Percentiles rank a stretch among this genome's conserved stretches.
Evolutionary conservation across 2,797 vertebrate species (phyloP).

Genomic region (Neosilurus hyrtlii): DNA sequence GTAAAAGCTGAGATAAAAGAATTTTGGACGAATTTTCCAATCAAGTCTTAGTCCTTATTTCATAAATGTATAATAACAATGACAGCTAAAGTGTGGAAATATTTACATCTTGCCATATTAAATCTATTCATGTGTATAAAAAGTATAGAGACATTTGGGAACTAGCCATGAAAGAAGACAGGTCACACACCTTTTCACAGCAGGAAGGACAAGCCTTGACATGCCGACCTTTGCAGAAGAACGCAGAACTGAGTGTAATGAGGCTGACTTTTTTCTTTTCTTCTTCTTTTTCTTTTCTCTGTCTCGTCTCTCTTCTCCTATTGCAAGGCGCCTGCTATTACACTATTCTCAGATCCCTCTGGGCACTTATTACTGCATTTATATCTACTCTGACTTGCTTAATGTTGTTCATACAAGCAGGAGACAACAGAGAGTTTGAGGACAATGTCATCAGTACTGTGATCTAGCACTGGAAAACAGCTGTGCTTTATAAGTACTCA

Average conservation of each 20-base stretch:
- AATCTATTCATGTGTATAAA: not conserved
- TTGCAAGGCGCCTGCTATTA: slow-evolving; percentile 75
- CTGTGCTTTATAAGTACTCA: slow-evolving; percentile 16
- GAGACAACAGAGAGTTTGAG: slow-evolving; percentile 61
- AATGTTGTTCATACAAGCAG: slow-evolving; percentile 70
- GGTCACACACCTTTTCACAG: slow-evolving; percentile 58
- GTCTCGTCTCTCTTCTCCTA: slow-evolving; percentile 60
- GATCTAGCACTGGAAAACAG: slow-evolving; percentile 29
- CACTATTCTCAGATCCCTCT: slow-evolving; percentile 65
- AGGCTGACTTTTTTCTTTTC: slow-evolving; percentile 48
- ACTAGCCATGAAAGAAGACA: slow-evolving; percentile 49
- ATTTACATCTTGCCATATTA: not conserved
- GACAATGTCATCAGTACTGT: slow-evolving; percentile 51
- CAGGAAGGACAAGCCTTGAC: slow-evolving; percentile 65
- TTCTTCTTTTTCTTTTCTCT: slow-evolving; percentile 17
- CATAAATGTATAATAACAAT: no score
- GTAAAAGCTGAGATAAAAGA: not conserved
- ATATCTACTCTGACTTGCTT: slow-evolving; percentile 73
- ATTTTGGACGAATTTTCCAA: not conserved
- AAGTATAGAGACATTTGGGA: not conserved
- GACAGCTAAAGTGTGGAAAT: not conserved
- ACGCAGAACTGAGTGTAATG: slow-evolving; percentile 74
- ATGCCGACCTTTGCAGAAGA: slow-evolving; percentile 66
- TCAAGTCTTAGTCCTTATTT: no score
- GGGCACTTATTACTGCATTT: slow-evolving; percentile 77